Conservation (phyloP, 2,113 vertebrate species). For the Gobiocypris rarus region DNA sequence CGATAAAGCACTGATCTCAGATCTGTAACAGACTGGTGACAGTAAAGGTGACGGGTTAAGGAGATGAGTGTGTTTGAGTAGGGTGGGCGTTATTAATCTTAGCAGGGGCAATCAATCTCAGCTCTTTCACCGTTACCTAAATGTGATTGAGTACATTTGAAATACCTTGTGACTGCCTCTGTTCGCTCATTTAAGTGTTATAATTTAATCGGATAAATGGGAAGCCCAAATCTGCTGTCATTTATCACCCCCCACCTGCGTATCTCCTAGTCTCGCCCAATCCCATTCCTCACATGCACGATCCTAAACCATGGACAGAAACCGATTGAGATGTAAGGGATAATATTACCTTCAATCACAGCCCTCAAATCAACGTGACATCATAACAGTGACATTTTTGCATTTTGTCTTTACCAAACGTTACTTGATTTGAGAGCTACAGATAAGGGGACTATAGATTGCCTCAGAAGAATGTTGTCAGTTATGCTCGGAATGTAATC, state of each 20-base stretch:
- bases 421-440: not conserved
- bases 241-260: not conserved
- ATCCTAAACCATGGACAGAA: not conserved
- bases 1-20: constrained; percentile 34
- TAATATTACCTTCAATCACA: not conserved
- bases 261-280: not conserved
- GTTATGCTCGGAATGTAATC: not conserved
- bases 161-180: constrained; percentile 51
- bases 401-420: not conserved
- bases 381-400: not conserved
- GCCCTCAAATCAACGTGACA: not conserved
- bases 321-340: not conserved
- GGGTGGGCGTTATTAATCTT: constrained; percentile 50
- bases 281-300: not conserved
- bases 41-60: constrained; percentile 38
- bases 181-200: constrained; percentile 34
- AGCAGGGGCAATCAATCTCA: constrained; percentile 50
- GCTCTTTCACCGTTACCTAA: constrained; percentile 30
- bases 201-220: constrained; percentile 34
- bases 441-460: not conserved
- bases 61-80: constrained; percentile 6
- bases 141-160: constrained; percentile 56
- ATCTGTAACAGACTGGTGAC: constrained; percentile 30
- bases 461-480: not conserved
- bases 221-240: constrained; percentile 1